phyloP scores from a whole-genome alignment of 2,797 vertebrate genomes.

The Agapornis canus region DNA sequence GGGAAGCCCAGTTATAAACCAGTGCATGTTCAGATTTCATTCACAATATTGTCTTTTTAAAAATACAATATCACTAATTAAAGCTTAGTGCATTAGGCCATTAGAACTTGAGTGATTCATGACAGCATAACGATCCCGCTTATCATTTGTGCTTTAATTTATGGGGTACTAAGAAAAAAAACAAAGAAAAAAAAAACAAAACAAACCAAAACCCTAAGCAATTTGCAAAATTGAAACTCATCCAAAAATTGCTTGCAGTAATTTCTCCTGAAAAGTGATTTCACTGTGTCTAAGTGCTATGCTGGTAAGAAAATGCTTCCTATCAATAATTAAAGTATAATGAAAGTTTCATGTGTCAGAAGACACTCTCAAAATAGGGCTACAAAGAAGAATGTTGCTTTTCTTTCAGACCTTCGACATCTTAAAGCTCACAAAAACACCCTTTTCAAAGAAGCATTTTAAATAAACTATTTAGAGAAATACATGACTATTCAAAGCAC shows the following conservation, averaged over 20 bases:
- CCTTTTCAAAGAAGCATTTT: not conserved
- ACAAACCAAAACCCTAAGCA: not conserved
- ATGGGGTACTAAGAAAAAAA: conserved; percentile 29
- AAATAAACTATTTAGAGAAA: conserved; percentile 1
- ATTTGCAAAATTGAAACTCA: conserved; percentile 63
- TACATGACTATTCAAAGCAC: not conserved
- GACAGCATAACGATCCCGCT: conserved; percentile 22
- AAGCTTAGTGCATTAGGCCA: conserved; percentile 62
- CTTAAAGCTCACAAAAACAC: not conserved
- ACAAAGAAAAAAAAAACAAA: not conserved
- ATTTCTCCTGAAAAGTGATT: conserved; percentile 68
- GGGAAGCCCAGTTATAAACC: conserved; percentile 61
- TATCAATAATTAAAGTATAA: conserved; percentile 73
- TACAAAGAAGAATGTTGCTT: conserved; percentile 15
- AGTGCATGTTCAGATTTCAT: conserved; percentile 50
- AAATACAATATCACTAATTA: conserved; percentile 69
- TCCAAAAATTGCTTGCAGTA: conserved; percentile 58
- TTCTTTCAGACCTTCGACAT: not conserved
- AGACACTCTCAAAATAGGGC: conserved; percentile 40
- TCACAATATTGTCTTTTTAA: conserved; percentile 52
- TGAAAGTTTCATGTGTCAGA: conserved; percentile 66
- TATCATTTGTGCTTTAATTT: conserved; percentile 58
- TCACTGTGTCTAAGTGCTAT: conserved; percentile 62
- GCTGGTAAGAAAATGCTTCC: conserved; percentile 66
- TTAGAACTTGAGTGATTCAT: conserved; percentile 56